A percentile compares a stretch with the other conserved stretches of the same genome.
Conservation (phyloP, 2,113 vertebrate genomes). For the Mastomys natalensis region DNA sequence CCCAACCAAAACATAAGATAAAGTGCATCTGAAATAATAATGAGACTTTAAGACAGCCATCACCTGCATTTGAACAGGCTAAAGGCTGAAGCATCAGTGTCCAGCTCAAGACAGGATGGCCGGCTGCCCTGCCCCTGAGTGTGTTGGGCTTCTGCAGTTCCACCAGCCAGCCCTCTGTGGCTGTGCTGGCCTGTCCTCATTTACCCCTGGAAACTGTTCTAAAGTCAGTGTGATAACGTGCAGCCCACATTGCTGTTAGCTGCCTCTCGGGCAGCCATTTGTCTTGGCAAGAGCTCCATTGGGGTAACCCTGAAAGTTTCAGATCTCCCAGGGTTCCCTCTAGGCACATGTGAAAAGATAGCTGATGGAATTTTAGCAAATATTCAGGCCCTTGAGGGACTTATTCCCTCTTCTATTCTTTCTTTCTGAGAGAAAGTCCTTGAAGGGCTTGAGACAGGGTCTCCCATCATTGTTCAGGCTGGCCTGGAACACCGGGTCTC, state of each 20-base stretch:
- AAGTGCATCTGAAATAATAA: slow-evolving; percentile 60
- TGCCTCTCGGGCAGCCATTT: slow-evolving; percentile 27
- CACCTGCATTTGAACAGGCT: neutral
- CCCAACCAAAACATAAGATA: slow-evolving; percentile 56
- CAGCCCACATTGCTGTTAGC: slow-evolving; percentile 37
- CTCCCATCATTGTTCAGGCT: neutral
- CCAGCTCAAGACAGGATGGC: slow-evolving; percentile 39
- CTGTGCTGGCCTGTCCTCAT: slow-evolving; percentile 52
- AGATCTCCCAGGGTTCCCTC: neutral
- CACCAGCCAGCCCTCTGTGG: slow-evolving; percentile 34
- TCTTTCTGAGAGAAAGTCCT: neutral
- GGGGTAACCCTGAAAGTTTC: slow-evolving; percentile 10
- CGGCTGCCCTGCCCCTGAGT: slow-evolving; percentile 2
- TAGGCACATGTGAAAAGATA: neutral
- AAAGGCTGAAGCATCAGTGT: neutral
- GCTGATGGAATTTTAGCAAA: neutral
- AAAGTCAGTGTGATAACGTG: slow-evolving; percentile 57
- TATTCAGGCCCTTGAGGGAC: neutral
- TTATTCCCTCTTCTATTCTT: neutral
- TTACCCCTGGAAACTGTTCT: slow-evolving; percentile 64
- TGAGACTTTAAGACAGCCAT: slow-evolving; percentile 32
- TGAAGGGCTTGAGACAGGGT: neutral
- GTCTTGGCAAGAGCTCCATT: neutral
- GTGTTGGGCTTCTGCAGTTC: slow-evolving; percentile 40
- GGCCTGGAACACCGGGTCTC: neutral